Percentiles rank a stretch among this genome's conserved stretches.
These are phyloP conservation scores for Chaetodon auriga DNA, from an alignment of 2,113 vertebrate genomes.

Conservation along the genomic window DNA sequence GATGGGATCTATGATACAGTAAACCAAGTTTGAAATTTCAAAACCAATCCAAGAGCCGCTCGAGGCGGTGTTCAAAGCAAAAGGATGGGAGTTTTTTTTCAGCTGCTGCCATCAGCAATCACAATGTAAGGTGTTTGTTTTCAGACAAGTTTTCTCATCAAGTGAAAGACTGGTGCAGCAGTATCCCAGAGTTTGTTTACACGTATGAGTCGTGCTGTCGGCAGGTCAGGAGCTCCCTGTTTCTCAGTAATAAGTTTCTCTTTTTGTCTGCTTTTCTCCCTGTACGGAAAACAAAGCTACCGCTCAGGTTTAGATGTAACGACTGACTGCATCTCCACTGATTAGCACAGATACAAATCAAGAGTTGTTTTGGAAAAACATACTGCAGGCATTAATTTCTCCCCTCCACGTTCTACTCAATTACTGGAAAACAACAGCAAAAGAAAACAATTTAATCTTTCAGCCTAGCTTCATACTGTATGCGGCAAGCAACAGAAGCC, in stretches of 20 bases:
- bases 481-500: conserved; percentile 12
- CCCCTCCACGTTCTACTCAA: not conserved
- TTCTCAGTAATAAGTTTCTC: conserved; percentile 7
- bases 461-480: conserved; percentile 20
- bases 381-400: not conserved
- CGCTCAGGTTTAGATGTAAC: conserved; percentile 22
- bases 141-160: not conserved
- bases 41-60: not conserved
- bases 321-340: conserved; percentile 28
- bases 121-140: conserved; percentile 19
- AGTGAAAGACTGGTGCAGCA: too few relatives aligned
- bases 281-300: conserved; percentile 24
- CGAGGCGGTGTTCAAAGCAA: not conserved
- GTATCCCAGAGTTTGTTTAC: conserved; percentile 12
- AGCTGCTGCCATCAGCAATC: not conserved
- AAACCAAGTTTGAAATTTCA: conserved; percentile 20
- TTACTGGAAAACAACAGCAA: conserved; percentile 23
- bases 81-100: not conserved
- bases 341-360: conserved; percentile 41
- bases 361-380: conserved; percentile 47
- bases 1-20: not conserved
- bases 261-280: conserved; percentile 15
- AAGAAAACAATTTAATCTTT: conserved; percentile 12
- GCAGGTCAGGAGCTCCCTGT: conserved; percentile 11
- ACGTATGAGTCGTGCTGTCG: not conserved